Evolutionary conservation across 2,888 invertebrate species (phyloP).

Genomic region (Sepioteuthis lessoniana): DNA sequence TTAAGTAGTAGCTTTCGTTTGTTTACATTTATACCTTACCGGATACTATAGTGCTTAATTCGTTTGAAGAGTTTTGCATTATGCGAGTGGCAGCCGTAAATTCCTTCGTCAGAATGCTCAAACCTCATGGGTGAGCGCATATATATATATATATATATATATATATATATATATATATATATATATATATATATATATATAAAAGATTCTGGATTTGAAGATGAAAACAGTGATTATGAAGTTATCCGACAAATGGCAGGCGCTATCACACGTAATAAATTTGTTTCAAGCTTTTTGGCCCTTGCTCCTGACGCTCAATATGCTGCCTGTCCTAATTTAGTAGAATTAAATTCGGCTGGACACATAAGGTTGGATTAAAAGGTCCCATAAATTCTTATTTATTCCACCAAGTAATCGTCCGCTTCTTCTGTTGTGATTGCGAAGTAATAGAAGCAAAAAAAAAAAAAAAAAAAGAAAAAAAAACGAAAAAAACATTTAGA

Average conservation of each 20-base stretch:
- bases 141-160: background rate
- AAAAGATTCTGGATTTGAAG: background rate
- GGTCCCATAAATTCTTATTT: conserved; percentile 17
- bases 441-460: background rate
- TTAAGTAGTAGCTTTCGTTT: no score
- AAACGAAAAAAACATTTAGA: background rate
- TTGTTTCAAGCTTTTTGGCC: background rate
- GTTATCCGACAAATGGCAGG: background rate
- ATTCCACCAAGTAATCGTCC: background rate
- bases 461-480: no score
- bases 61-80: no score
- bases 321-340: conserved; percentile 16
- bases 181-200: no score
- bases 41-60: no score
- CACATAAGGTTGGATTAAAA: conserved; percentile 8
- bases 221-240: background rate
- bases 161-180: background rate
- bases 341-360: background rate
- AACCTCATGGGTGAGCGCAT: no score
- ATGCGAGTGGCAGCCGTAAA: no score
- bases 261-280: background rate
- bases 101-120: no score
- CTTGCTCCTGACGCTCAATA: background rate
- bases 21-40: no score
- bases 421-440: background rate